phyloP scores from a whole-genome alignment of 2,888 invertebrate species.

The Ellobium chinense region DNA sequence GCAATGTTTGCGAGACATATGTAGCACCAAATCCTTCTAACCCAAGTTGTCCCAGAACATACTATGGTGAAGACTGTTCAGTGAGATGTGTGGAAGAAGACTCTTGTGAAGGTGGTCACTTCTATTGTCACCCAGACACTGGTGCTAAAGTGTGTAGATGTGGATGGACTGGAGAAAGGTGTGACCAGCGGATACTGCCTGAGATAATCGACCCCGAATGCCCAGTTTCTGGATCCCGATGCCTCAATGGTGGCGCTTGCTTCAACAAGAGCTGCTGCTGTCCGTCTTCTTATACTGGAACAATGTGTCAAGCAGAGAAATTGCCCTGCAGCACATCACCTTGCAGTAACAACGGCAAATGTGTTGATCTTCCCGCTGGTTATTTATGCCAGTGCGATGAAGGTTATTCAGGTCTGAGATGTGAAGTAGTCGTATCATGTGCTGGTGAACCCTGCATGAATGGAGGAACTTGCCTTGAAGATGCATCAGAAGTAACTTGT shows the following conservation, averaged over 20 bases:
- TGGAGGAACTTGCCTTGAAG: conserved; percentile 90
- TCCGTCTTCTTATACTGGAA: conserved; percentile 51
- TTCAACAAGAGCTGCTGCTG: conserved; percentile 56
- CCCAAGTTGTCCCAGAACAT: conserved; percentile 40
- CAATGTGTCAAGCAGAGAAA: conserved; percentile 48
- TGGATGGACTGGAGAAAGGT: conserved; percentile 50
- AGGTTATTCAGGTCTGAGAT: conserved; percentile 55
- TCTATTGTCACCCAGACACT: conserved; percentile 46
- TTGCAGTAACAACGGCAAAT: conserved; percentile 58
- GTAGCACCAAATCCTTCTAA: conserved; percentile 22
- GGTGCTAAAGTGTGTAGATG: conserved; percentile 45
- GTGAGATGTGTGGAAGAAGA: conserved; percentile 46
- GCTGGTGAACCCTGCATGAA: conserved; percentile 80
- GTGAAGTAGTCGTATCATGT: conserved; percentile 54
- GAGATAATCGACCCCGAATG: conserved; percentile 50
- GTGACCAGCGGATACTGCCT: conserved; percentile 35
- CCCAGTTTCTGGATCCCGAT: conserved; percentile 37
- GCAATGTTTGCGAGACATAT: conserved; percentile 51
- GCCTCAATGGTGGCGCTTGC: conserved; percentile 52
- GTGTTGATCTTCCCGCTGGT: conserved; percentile 49
- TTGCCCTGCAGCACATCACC: conserved; percentile 51
- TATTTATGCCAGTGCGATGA: conserved; percentile 56
- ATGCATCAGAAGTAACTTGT: conserved; percentile 77
- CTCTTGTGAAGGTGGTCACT: conserved; percentile 48
- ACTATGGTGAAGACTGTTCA: conserved; percentile 47